Conservation (phyloP, 1,140 invertebrate genomes). For the Hypsibius dujardini region DNA sequence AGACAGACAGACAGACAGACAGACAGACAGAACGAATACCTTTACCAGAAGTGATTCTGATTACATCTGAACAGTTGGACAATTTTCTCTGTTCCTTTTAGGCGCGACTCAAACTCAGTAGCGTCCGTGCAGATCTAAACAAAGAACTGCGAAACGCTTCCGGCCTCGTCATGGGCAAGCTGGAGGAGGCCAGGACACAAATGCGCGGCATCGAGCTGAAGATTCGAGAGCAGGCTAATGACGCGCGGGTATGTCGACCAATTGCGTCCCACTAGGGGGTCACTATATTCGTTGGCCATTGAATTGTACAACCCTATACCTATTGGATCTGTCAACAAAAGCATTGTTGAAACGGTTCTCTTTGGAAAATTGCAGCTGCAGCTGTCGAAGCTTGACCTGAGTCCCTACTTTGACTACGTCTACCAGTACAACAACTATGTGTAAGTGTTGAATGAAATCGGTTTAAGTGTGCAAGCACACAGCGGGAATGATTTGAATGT, state of each 20-base stretch:
- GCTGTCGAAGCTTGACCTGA: neutral
- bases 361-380: neutral
- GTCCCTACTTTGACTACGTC: neutral
- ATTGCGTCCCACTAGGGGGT: neutral
- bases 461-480: neutral
- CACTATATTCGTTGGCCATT: neutral
- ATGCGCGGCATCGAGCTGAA: neutral
- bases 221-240: neutral
- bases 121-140: neutral
- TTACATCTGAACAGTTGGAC: too few species aligned
- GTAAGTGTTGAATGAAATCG: neutral
- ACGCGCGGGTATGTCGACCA: neutral
- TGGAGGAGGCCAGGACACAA: neutral
- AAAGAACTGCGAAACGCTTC: neutral
- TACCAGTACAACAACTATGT: constrained; percentile 11
- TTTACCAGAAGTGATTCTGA: too few species aligned
- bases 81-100: too few species aligned
- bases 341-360: too few species aligned
- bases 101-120: neutral
- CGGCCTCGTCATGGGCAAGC: neutral
- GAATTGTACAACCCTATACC: neutral
- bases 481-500: neutral
- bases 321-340: neutral
- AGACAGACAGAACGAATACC: too few species aligned
- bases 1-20: too few species aligned